Percentiles rank a stretch among this genome's conserved stretches.
These are phyloP conservation scores for Coracopsis vasa DNA, from an alignment of 2,113 vertebrate genomes.

Conservation along the genomic window DNA sequence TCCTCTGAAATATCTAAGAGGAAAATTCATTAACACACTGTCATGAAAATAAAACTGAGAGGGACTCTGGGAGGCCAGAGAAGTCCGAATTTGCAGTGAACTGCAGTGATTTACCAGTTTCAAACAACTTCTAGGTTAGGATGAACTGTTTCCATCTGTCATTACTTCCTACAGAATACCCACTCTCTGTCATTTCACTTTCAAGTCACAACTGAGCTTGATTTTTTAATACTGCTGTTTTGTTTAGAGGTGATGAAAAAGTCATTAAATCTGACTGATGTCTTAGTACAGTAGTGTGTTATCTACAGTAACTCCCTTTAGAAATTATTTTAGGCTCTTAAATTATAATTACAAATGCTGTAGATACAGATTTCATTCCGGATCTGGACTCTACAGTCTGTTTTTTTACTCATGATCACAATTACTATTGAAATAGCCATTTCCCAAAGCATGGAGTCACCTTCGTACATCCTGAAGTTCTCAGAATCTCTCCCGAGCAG, in stretches of 20 bases:
- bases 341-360: neutral
- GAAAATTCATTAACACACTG: neutral
- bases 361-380: neutral
- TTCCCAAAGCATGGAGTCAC: neutral
- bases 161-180: neutral
- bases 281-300: neutral
- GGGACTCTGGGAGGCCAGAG: neutral
- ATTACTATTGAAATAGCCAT: neutral
- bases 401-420: neutral
- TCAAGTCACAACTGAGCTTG: neutral
- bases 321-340: neutral
- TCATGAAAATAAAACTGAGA: neutral
- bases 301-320: neutral
- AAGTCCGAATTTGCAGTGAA: neutral
- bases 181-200: neutral
- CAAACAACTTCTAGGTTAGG: neutral
- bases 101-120: neutral
- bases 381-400: neutral
- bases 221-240: neutral
- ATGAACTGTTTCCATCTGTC: neutral
- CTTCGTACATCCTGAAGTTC: neutral
- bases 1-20: neutral
- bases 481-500: neutral
- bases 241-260: neutral
- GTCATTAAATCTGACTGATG: neutral